Percentiles rank a stretch among this genome's conserved stretches.
These are phyloP conservation scores for Akabosia matsudoensis DNA, from an alignment of 1,140 invertebrate species.

Conservation along the genomic window DNA sequence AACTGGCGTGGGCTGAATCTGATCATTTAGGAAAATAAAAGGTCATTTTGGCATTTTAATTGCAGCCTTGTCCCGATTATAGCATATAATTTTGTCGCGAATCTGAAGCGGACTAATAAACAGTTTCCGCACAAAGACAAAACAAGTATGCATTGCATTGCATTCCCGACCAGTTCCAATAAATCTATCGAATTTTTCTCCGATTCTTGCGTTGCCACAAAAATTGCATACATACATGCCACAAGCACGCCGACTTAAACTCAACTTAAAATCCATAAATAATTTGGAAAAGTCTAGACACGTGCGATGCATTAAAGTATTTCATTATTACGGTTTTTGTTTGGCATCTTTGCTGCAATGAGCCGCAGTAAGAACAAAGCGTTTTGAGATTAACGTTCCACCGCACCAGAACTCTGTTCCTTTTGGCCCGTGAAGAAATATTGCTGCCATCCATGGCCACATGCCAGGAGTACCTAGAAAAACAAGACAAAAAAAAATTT, in stretches of 20 bases:
- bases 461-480: constrained; percentile 19
- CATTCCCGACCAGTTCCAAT: no score
- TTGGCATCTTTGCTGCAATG: constrained; percentile 84
- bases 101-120: no score
- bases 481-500: not conserved
- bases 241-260: not conserved
- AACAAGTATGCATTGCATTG: no score
- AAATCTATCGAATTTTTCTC: no score
- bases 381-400: constrained; percentile 74
- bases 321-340: constrained; percentile 73
- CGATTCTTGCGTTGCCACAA: no score
- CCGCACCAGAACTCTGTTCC: constrained; percentile 92
- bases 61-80: constrained; percentile 4
- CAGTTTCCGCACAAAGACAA: no score
- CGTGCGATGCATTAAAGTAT: not conserved
- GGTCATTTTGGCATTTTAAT: not conserved
- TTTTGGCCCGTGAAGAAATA: constrained; percentile 79
- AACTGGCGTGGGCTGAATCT: constrained; percentile 82
- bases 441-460: constrained; percentile 93
- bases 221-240: no score
- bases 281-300: no score
- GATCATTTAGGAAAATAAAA: constrained; percentile 39
- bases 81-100: not conserved
- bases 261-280: not conserved
- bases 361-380: constrained; percentile 82